Evolutionary conservation across 2,888 invertebrate species (phyloP), one percentile per base, ranked within the genome.

Genomic region (Tineola bisselliella): DNA sequence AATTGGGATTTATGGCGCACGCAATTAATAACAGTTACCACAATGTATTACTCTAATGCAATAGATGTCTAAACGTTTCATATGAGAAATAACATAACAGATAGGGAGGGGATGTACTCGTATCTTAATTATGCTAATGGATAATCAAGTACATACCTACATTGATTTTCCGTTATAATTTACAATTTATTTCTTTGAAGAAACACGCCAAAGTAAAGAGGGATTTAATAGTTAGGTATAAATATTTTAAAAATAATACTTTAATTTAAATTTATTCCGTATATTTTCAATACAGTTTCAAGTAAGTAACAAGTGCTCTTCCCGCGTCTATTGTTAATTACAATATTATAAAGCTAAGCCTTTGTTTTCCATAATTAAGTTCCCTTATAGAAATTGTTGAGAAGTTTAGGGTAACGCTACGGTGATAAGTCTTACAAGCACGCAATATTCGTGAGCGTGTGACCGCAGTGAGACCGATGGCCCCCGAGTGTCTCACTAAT

Each of bases 91-190:
- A 81, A 77, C 79, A 8, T 10, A n/a, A 13, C 13, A 48, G n/a
- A n/a, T 38, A 74, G 80, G 80, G 79, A 73, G 81, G 76, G 77
- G 79, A 80, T 82, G 80, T 82, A n/a, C n/a, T n/a, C n/a, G n/a
- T n/a, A 81, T 73, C 74, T 77, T 83, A 81, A 84, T 86, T 82
- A 83, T 78, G 81, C 81, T 84, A 84, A 86, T 86, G 84, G 80
- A 79, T 15, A 56, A 54, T 56, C 19, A 60, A 54, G 44, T 59
- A 54, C n/a, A n/a, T n/a, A n/a, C n/a, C n/a, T n/a, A 58, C 33
- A 44, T 25, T 56, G n/a, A 25, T 38, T 38, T 6, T 38, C 3
- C 10, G 6, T 10, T 38, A 38, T 38, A 10, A 38, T 38, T 12
- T 38, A n/a, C 3, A 38, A 38, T 38, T 38, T 38, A 38, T 38